These are phyloP conservation scores for Lordiphosa andalusiaca DNA, from an alignment of 2,888 invertebrate species.

Conservation along the genomic window DNA sequence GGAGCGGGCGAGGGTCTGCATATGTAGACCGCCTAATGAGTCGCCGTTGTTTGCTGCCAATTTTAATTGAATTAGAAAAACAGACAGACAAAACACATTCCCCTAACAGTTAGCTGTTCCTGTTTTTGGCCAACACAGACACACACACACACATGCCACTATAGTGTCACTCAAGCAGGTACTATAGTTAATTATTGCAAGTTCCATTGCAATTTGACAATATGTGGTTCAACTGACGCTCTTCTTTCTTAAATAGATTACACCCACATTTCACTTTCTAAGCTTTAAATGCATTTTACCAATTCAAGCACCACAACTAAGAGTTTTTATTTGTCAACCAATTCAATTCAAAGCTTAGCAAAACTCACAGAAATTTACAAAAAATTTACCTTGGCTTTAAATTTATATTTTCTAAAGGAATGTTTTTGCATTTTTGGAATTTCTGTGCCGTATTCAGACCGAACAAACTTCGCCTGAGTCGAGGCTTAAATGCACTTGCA, in stretches of 20 bases:
- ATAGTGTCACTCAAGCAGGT: conserved; percentile 75
- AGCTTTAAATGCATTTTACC: no score
- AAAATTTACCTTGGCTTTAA: no score
- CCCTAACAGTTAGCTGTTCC: not conserved
- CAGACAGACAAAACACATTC: conserved; percentile 22
- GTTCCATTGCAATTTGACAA: conserved; percentile 75
- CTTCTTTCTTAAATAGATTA: no score
- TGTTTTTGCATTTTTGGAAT: no score
- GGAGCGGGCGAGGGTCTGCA: conserved; percentile 17
- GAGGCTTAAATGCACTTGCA: no score
- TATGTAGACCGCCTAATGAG: conserved; percentile 57
- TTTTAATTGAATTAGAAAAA: conserved; percentile 75
- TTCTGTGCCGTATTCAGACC: no score
- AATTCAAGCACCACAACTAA: no score
- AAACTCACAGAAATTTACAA: no score
- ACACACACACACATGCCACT: conserved; percentile 24
- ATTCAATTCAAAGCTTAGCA: not conserved
- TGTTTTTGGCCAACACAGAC: no score
- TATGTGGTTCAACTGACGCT: conserved; percentile 43
- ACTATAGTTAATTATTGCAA: conserved; percentile 77
- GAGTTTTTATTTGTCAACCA: not conserved
- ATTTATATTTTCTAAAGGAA: no score
- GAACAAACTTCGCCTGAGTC: no score
- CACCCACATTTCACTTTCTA: no score
- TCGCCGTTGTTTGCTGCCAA: conserved; percentile 43